Evolutionary conservation across 2,797 vertebrate genomes (phyloP), one percentile per base, ranked within the genome.

Genomic region (Etheostoma perlongum): DNA sequence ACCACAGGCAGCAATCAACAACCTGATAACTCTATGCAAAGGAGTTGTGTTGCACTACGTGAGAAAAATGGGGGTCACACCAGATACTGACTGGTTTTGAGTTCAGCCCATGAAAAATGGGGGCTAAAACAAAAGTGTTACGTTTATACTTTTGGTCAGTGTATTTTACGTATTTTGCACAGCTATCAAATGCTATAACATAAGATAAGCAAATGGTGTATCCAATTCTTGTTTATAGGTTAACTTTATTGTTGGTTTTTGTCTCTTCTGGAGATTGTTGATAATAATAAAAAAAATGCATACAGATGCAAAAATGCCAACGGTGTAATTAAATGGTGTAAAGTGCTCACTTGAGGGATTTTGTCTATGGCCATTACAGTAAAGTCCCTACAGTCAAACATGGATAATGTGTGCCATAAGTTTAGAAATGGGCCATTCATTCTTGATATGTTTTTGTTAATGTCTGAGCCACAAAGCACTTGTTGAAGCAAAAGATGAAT

Each of bases 401-500:
- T 42, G 46, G 59, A 21, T 25, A 47, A 46, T 0, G 2, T 42
- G 49, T 44, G 64, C 13, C 47, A 75, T 5, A 2, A 55, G 46
- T 69, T n/a, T 74, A 33, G 25, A 65, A 74, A 73, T 23, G 42
- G 49, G 30, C 55, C 36, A 63, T 79, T 67, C 47, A 55, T 75
- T 61, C 64, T 11, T 54, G 21, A 47, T 49, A 6, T 42, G 57
- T 68, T 60, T 63, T 65, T 21, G 49, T 78, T 73, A 67, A 73
- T 40, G 53, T 69, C 62, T 52, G 51, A 67, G 63, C 36, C 47
- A 15, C 49, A 71, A 54, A 72, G 69, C 74, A 74, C 76, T 52
- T 59, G 73, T 70, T 75, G 83, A 52, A 49, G 68, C n/a, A 4
- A 48, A 42, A 83, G 77, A 79, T 62, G 64, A 74, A 85, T 54